Base-by-base conservation (phyloP, 2,113 vertebrate genomes). In the Hiodon alosoides region DNA sequence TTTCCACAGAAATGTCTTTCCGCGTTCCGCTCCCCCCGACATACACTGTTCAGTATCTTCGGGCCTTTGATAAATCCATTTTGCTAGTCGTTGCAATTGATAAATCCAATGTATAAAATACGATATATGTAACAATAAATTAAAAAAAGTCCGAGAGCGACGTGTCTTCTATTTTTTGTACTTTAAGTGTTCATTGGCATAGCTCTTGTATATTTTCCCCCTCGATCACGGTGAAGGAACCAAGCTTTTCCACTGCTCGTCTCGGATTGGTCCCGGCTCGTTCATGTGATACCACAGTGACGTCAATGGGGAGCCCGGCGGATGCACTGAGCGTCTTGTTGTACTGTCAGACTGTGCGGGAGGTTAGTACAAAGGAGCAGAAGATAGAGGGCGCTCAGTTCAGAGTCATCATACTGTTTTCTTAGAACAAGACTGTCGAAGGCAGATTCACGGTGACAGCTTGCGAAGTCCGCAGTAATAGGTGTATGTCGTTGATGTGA, bases 221-320 rank as follows among this genome's bases (percentile, higher is more conserved):
- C 79, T 77, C 79, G 78, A 71, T 86, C 85, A 84, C 16, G 73
- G 83, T 82, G 84, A 62, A 83, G 83, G 83, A 82, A 86, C 84
- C 82, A 82, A 86, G 86, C 82, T 71, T 81, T 88, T 80, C 84
- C 80, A 77, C 79, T 83, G 85, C 81, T 71, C 72, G 59, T 64
- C 67, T 66, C 83, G 74, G 86, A 91, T 92, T 92, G 91, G 92
- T 83, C 83, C 78, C 64, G 5, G 71, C 80, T 70, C 70, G 85
- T 84, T 86, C 92, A 93, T 81, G 90, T 92, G 92, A 88, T 75
- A 74, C 79, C 47, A 72, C 75, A 85, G 85, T 93, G 92, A 93
- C 92, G 92, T 93, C 92, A 93, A 92, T 92, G 83, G 88, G 87
- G 87, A 91, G 90, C 88, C 85, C 81, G 91, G 85, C 91, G 90